Conservation (phyloP, 2,888 invertebrate species). For the Melangyna quadrimaculata region DNA sequence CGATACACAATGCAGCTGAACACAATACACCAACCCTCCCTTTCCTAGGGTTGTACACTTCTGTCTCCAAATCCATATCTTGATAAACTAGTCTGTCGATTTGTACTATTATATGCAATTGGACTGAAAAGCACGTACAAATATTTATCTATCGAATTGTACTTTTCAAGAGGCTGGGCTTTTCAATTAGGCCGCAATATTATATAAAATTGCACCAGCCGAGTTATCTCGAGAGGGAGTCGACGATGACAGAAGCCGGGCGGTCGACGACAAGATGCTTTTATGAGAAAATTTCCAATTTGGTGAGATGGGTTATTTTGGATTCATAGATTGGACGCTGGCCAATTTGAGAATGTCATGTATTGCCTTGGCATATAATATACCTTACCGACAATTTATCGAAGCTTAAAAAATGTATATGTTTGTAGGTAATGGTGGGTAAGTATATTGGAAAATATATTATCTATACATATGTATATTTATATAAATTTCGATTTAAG, state of each 20-base stretch:
- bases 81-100: slow-evolving; percentile 1
- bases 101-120: not conserved
- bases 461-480: not conserved
- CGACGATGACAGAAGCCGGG: too few relatives aligned
- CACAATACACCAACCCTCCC: not conserved
- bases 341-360: not conserved
- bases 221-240: not conserved
- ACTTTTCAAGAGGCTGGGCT: not conserved
- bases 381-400: not conserved
- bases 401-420: not conserved
- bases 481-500: not conserved
- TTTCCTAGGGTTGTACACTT: not conserved
- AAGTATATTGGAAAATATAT: not conserved
- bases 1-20: not conserved
- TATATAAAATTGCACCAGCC: not conserved
- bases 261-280: not conserved
- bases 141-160: not conserved
- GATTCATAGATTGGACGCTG: not conserved
- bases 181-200: slow-evolving; percentile 18
- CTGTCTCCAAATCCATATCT: slow-evolving; percentile 1
- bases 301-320: not conserved
- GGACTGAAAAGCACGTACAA: not conserved
- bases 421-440: not conserved
- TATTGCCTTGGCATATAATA: not conserved
- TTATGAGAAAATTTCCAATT: slow-evolving; percentile 11